Base-by-base conservation (phyloP, 2,888 invertebrate genomes). In the Aphodius sticticus region DNA sequence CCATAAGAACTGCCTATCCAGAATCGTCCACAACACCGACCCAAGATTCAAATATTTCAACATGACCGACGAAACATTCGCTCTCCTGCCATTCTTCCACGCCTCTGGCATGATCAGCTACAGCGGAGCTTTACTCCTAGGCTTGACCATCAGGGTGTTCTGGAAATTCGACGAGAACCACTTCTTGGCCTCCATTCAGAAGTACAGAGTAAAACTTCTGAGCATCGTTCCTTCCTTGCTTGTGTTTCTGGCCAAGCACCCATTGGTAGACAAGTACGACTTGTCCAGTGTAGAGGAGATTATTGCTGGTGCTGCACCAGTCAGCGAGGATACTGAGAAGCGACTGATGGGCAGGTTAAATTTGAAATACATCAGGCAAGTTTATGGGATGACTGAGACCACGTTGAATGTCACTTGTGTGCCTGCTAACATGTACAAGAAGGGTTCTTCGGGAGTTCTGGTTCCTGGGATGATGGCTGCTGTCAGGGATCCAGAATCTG, bases 201-300 rank as follows among this genome's bases (percentile, higher is more conserved):
- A 92, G 80, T 91, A 93, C 84, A 92, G 92, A 90, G 91, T 94
- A 5, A 91, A 92, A 81, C 90, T 92, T 88, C 90, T 93, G 1
- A 92, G 93, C n/a, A 88, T 95, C 82, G 96, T 96, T 6, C 96
- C 96, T 0, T 95, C 96, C 0, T 89, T 96, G 69, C 92, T 95
- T 86, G 92, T 95, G 26, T 95, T 96, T 87, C 88, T 97, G 80
- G 94, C 95, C 0, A 96, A 96, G 87, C 93, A 94, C 86, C 95
- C 96, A 0, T 88, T 94, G 69, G 94, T 96, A 6, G 89, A 92
- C 14, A 91, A 94, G 81, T 96, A 93, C 85, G 93, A 96, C 87
- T 88, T 96, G 78, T 92, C 93, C 0, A 93, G 92, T 6, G 86
- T 96, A 0, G 90, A 92, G 83, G 90, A 91, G 37, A 90, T 96